Evolutionary conservation across 2,797 vertebrate species (phyloP), one percentile per base, ranked within the genome.

Genomic region (Gadopsis marmoratus): DNA sequence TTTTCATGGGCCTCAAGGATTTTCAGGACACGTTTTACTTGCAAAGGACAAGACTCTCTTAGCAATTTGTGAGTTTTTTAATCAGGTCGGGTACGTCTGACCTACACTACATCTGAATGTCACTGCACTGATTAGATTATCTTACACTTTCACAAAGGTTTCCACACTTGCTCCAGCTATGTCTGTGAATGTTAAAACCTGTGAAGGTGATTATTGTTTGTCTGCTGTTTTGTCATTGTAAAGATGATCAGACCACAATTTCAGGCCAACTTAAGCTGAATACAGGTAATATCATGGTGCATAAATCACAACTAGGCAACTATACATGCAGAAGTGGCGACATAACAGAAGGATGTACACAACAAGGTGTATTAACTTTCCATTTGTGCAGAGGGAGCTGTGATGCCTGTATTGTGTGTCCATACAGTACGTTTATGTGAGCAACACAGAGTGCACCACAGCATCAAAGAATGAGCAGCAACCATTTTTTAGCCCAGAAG

Each of bases 41-140:
- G 39, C 1, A 14, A 77, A 78, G 75, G 74, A 79, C 63, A 66
- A 66, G 8, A 31, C 53, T 78, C 12, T 7, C n/a, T 71, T 39
- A 43, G 17, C 23, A 39, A 60, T 58, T 51, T 48, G 48, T 58
- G 9, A 56, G 29, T 81, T 65, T 73, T 59, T 53, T 62, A 78
- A 88, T 69, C 64, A 45, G 55, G 50, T 66, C 9, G 3, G 3
- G 16, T 61, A 58, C 14, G 43, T 62, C 29, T 54, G 62, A 81
- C 61, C 81, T 72, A 23, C 26, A 59, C 64, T 17, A 33, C 48
- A 71, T 50, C 62, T 81, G 76, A 90, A 90, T 87, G 86, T 82
- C 86, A 88, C 71, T 48, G 76, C 76, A 80, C 39, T 72, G 66
- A 83, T 87, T 74, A 63, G n/a, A 81, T 89, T 78, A 78, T 23